Evolutionary conservation across 2,113 vertebrate genomes (phyloP), one percentile per base, ranked within the genome.

Genomic region (Apteryx mantelli): DNA sequence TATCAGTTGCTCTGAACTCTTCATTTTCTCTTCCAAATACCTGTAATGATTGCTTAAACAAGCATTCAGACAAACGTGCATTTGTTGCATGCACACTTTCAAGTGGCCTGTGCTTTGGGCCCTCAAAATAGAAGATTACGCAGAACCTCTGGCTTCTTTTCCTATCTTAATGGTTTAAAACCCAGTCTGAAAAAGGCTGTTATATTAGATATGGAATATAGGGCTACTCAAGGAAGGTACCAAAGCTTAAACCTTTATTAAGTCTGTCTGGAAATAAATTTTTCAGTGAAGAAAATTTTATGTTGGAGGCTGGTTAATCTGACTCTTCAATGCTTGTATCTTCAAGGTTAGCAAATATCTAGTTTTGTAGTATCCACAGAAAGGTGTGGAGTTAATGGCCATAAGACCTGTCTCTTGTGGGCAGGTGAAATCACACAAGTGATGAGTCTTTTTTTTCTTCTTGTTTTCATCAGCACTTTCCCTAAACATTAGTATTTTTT

Each of bases 11-110:
- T 77, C 68, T 65, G 16, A 60, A 19, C 78, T 22, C 44, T 48
- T 5, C 16, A 82, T 88, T 94, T 84, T 26, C 50, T 85, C 77
- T 76, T 89, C 58, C 36, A 89, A 91, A 93, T 71, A 79, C 55
- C 28, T 76, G 38, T 85, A 48, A 61, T 71, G 24, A 52, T 83
- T 85, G 32, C 32, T 87, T 14, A 82, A 63, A 19, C 28, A 93
- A 13, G 66, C 6, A 13, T 42, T 84, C 1, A 50, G n/a, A 86
- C 61, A 81, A 42, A 10, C n/a, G 30, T 78, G 40, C 3, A 0
- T 79, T 93, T 55, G n/a, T 44, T 89, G 56, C 53, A 4, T 10
- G 5, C 0, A 0, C 65, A 0, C 65, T 91, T 89, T 66, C 22
- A 78, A 28, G 60, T 93, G 60, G 53, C 25, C 18, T 80, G 6